Evolutionary conservation across 2,797 vertebrate species (phyloP).

Genomic region (Acropternis orthonyx): DNA sequence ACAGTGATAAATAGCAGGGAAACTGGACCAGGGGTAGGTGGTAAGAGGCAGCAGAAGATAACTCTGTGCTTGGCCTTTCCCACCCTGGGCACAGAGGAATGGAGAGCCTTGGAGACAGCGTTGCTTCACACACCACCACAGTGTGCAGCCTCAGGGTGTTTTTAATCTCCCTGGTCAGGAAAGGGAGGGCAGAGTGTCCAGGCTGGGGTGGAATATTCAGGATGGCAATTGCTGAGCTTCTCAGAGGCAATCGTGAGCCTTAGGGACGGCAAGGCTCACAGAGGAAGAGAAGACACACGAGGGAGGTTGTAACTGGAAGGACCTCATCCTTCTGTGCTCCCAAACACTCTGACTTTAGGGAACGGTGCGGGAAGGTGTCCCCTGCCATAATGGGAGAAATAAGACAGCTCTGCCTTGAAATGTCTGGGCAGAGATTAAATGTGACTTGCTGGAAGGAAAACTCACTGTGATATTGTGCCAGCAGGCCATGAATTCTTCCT

Average conservation of each 20-base stretch:
- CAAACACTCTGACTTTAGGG: not conserved
- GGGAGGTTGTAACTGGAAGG: not conserved
- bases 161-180: not conserved
- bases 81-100: not conserved
- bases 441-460: not conserved
- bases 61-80: not conserved
- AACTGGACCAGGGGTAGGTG: not conserved
- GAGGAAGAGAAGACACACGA: not conserved
- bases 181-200: not conserved
- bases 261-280: not conserved
- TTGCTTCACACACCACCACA: not conserved
- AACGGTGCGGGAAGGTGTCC: constrained; percentile 32
- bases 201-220: not conserved
- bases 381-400: constrained; percentile 7
- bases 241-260: not conserved
- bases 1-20: not conserved
- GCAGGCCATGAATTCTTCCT: not conserved
- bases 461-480: constrained; percentile 36
- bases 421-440: constrained; percentile 44
- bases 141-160: not conserved
- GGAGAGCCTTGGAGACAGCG: not conserved
- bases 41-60: not conserved
- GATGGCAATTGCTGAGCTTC: not conserved
- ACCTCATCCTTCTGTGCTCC: not conserved
- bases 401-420: constrained; percentile 47